These are phyloP conservation scores for Psittacula echo DNA, from an alignment of 2,797 vertebrate species.

Conservation along the genomic window DNA sequence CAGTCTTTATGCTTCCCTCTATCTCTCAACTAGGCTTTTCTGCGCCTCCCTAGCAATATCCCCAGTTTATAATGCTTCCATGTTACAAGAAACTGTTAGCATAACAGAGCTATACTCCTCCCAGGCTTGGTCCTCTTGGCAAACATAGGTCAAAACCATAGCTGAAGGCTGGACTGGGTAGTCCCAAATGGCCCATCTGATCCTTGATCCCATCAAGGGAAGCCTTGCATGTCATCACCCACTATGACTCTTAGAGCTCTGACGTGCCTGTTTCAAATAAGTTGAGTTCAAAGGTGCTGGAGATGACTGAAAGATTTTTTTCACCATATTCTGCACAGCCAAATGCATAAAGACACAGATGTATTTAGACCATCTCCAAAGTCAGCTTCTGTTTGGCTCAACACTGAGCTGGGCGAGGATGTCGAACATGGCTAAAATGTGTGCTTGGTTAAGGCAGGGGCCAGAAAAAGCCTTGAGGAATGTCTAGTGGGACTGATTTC, in stretches of 20 bases:
- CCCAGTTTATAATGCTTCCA: background rate
- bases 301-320: background rate
- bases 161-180: background rate
- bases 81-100: background rate
- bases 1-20: background rate
- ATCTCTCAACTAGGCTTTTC: background rate
- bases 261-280: background rate
- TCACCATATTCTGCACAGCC: background rate
- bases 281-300: background rate
- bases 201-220: background rate
- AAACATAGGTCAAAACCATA: background rate
- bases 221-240: background rate
- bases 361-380: slow-evolving; percentile 49
- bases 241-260: background rate
- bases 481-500: slow-evolving; percentile 22
- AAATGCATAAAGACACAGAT: slow-evolving; percentile 25
- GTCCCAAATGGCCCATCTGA: background rate
- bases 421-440: slow-evolving; percentile 17
- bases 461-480: slow-evolving; percentile 58
- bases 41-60: background rate
- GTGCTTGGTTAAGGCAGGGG: background rate
- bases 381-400: slow-evolving; percentile 63
- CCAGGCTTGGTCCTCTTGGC: background rate
- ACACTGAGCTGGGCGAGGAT: slow-evolving; percentile 1
- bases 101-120: background rate